Evolutionary conservation across 2,888 invertebrate species (phyloP).

Genomic region (Altica lythri): DNA sequence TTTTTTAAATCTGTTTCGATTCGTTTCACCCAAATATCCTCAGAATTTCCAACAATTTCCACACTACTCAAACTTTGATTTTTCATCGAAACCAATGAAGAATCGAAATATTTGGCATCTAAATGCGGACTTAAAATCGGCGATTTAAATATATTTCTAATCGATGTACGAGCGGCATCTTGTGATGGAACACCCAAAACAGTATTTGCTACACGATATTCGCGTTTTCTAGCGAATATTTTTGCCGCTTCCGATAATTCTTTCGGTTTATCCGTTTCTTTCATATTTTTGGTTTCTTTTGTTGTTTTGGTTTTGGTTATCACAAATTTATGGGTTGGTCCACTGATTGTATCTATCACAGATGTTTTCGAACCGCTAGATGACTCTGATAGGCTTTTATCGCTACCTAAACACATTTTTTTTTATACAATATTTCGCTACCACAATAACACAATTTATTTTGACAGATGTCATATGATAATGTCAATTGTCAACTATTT

Average conservation of each 20-base stretch:
- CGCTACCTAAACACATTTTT: conserved; percentile 48
- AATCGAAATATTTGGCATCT: conserved; percentile 81
- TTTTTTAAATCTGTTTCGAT: conserved; percentile 59
- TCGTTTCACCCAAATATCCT: conserved; percentile 75
- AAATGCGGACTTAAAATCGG: conserved; percentile 68
- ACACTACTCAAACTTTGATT: conserved; percentile 69
- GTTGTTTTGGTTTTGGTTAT: conserved; percentile 58
- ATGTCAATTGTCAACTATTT: too few species aligned
- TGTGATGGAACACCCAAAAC: conserved; percentile 67
- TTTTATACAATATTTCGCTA: not conserved
- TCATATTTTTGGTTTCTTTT: conserved; percentile 41
- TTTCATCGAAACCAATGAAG: conserved; percentile 80
- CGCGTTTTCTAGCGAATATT: conserved; percentile 58
- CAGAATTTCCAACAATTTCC: conserved; percentile 61
- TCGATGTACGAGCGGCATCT: conserved; percentile 64
- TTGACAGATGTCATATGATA: too few species aligned
- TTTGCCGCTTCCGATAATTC: conserved; percentile 58
- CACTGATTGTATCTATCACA: conserved; percentile 56
- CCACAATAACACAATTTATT: too few species aligned
- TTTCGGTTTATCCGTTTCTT: conserved; percentile 49
- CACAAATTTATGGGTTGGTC: conserved; percentile 62
- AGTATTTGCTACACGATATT: conserved; percentile 66
- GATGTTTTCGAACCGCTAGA: conserved; percentile 56
- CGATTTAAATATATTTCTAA: conserved; percentile 65
- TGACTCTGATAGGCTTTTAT: conserved; percentile 53